Evolutionary conservation across 1,140 invertebrate genomes (phyloP), one percentile per base, ranked within the genome.

Genomic region (Pinna nobilis): DNA sequence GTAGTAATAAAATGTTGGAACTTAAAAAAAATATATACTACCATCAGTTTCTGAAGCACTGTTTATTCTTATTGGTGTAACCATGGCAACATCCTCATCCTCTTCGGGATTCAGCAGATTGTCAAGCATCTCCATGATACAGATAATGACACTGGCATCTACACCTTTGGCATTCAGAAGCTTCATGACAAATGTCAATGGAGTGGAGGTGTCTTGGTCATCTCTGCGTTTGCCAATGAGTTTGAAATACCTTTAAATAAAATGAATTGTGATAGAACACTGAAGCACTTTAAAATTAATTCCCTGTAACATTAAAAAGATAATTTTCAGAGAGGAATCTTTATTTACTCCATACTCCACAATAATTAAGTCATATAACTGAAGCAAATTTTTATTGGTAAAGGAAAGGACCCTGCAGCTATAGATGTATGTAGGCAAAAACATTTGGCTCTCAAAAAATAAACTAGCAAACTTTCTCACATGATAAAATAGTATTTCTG

Each of bases 71-170:
- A 71, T 15, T 5, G 69, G 69, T 44, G 47, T 28, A 30, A 51
- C 55, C n/a, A 41, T 44, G 35, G 59, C 44, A 20, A 63, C 23
- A 6, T 82, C 78, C n/a, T 77, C 78, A 37, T 82, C 80, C 67
- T 89, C 85, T 65, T 92, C 90, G 30, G 93, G 86, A 1, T 92
- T 94, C 60, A 98, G 82, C 35, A 98, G 84, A 75, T 94, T 94
- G 80, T 95, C 93, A 4, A 97, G 87, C 82, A 97, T 93, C 77
- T 94, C 93, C 64, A 96, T 88, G 63, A 97, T 93, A 32, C 92
- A 86, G 75, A 92, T 93, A 9, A 92, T 88, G 0, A 97, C 95
- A 20, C 90, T 90, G 0, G 87, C 76, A 79, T 92, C 91, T 6
- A 82, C 70, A 39, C 95, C 95, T 2, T 91, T 89, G 53, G 92